A percentile compares a stretch with the other conserved stretches of the same genome.
phyloP scores from a whole-genome alignment of 2,797 vertebrate genomes.

The Notamacropus eugenii region DNA sequence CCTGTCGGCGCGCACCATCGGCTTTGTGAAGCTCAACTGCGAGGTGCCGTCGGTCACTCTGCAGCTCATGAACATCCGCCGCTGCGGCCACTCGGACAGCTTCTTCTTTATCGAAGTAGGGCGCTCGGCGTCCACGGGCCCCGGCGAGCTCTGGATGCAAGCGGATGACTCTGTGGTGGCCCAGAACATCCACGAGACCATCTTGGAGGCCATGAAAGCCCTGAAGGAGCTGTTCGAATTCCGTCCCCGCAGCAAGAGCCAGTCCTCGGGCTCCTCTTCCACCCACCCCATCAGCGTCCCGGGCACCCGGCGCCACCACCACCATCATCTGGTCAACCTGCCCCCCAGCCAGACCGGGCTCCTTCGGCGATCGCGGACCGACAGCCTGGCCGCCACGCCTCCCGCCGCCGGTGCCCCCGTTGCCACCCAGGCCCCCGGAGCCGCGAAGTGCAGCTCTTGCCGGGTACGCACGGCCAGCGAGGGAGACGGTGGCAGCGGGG shows the following conservation, averaged over 20 bases:
- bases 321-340: conserved; percentile 92
- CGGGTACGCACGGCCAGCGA: conserved; percentile 95
- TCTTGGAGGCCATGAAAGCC: conserved; percentile 97
- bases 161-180: conserved; percentile 98
- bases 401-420: conserved; percentile 54
- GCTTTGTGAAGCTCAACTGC: conserved; percentile 95
- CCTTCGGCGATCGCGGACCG: conserved; percentile 91
- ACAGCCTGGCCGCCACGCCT: conserved; percentile 90
- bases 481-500: conserved; percentile 92
- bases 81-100: conserved; percentile 98
- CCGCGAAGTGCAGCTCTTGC: conserved; percentile 88
- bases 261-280: conserved; percentile 89
- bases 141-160: conserved; percentile 99
- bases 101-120: conserved; percentile 99
- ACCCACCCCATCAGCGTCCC: conserved; percentile 95
- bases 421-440: conserved; percentile 65
- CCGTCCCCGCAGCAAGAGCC: conserved; percentile 98
- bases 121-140: conserved; percentile 95
- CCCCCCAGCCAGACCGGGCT: conserved; percentile 96
- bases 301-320: conserved; percentile 91
- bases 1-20: conserved; percentile 94
- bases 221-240: conserved; percentile 98
- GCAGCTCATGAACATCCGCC: conserved; percentile 98
- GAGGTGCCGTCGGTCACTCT: conserved; percentile 93
- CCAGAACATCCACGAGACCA: conserved; percentile 99